Evolutionary conservation across 2,888 invertebrate species (phyloP).

Genomic region (Himalopsyche kuldschensis): DNA sequence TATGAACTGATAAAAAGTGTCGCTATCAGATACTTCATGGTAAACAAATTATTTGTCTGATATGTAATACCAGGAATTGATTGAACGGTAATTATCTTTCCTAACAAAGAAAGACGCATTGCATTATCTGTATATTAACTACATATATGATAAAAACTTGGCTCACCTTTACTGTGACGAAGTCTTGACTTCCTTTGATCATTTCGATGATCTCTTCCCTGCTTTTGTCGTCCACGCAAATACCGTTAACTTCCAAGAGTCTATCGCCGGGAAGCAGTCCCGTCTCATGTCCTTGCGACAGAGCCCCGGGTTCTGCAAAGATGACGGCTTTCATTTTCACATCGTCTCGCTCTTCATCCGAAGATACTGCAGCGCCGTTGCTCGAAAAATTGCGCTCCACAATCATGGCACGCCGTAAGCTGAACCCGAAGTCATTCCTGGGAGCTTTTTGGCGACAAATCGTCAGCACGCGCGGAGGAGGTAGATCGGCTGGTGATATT

Average conservation of each 20-base stretch:
- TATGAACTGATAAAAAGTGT: no score
- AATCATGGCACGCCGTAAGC: slow-evolving; percentile 83
- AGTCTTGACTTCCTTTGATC: slow-evolving; percentile 82
- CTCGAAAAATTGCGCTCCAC: slow-evolving; percentile 63
- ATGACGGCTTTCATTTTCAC: slow-evolving; percentile 74
- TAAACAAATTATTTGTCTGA: no score
- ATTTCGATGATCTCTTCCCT: slow-evolving; percentile 93
- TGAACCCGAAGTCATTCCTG: slow-evolving; percentile 91
- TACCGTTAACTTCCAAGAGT: slow-evolving; percentile 86
- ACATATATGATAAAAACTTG: neutral
- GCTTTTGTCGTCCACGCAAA: slow-evolving; percentile 79
- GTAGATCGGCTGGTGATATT: slow-evolving; percentile 68
- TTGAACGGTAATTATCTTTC: neutral
- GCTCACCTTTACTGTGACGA: slow-evolving; percentile 81
- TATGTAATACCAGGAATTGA: neutral
- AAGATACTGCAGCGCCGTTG: slow-evolving; percentile 50
- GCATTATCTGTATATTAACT: neutral
- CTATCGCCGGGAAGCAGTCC: slow-evolving; percentile 94
- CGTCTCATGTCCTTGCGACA: slow-evolving; percentile 69
- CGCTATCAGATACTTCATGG: no score
- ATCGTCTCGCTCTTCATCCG: slow-evolving; percentile 46
- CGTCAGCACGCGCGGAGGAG: slow-evolving; percentile 72
- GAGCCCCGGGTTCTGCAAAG: slow-evolving; percentile 84
- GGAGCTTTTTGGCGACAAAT: slow-evolving; percentile 81
- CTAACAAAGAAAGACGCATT: neutral